Percentiles rank a stretch among this genome's conserved stretches.
phyloP scores from a whole-genome alignment of 2,797 vertebrate species.

The Saxicola maurus region DNA sequence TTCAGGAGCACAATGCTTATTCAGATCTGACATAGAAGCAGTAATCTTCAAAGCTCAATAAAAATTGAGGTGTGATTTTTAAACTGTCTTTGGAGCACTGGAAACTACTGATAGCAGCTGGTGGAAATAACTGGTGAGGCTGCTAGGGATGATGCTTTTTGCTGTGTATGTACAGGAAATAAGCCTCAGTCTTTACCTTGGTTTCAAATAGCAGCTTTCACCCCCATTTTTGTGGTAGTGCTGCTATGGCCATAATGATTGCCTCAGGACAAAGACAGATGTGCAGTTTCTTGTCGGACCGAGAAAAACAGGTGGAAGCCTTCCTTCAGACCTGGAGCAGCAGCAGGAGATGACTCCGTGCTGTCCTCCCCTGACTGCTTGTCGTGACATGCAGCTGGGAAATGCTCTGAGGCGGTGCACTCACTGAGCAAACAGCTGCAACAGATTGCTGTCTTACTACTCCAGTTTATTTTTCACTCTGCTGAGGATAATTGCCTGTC shows the following conservation, averaged over 20 bases:
- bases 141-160: not conserved
- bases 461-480: not conserved
- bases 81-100: not conserved
- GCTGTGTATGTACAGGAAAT: not conserved
- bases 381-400: fast-evolving
- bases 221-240: not conserved
- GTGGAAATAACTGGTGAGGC: not conserved
- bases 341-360: not conserved
- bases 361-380: not conserved
- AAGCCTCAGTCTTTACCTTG: not conserved
- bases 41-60: not conserved
- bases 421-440: not conserved
- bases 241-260: not conserved
- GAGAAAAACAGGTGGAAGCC: not conserved
- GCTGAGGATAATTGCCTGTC: not conserved
- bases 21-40: not conserved
- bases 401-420: not conserved
- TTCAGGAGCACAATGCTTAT: not conserved
- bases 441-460: not conserved
- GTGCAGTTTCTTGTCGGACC: not conserved
- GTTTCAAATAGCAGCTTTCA: not conserved
- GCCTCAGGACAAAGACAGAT: not conserved
- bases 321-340: not conserved
- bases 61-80: not conserved
- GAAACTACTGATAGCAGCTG: not conserved